A percentile compares a stretch with the other conserved stretches of the same genome.
Conservation (phyloP, 1,140 invertebrate genomes). For the Plectus sambesii region DNA sequence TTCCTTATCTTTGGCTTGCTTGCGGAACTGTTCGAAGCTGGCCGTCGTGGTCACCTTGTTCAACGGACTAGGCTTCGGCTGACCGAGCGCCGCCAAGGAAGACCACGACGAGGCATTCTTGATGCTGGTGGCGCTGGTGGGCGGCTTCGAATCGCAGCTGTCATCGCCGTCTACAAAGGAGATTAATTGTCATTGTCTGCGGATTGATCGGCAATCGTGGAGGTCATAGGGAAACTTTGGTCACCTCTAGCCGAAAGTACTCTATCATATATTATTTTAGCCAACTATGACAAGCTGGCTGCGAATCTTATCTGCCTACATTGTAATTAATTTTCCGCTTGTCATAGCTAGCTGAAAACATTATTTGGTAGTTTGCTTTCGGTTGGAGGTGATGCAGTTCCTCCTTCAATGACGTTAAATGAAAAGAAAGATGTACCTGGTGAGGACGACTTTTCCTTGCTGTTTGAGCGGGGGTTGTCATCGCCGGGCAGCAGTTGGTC, state of each 20-base stretch:
- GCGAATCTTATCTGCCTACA: no score
- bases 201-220: neutral
- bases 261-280: no score
- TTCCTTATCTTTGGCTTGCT: slow-evolving; percentile 83
- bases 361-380: no score
- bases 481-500: slow-evolving; percentile 17
- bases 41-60: slow-evolving; percentile 47
- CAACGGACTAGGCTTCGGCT: slow-evolving; percentile 4
- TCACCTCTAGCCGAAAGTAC: no score
- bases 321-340: neutral
- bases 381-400: no score
- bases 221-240: neutral
- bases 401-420: no score
- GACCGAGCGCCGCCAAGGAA: neutral
- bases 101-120: neutral
- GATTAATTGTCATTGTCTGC: neutral
- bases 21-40: slow-evolving; percentile 71
- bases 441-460: no score
- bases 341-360: no score
- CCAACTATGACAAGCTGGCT: no score
- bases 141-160: neutral
- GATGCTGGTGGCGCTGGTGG: neutral
- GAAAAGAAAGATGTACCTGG: no score
- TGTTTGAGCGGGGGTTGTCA: no score
- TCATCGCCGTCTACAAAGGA: neutral